Evolutionary conservation across 1,140 invertebrate genomes (phyloP).

Genomic region (Trichonephila clavipes): DNA sequence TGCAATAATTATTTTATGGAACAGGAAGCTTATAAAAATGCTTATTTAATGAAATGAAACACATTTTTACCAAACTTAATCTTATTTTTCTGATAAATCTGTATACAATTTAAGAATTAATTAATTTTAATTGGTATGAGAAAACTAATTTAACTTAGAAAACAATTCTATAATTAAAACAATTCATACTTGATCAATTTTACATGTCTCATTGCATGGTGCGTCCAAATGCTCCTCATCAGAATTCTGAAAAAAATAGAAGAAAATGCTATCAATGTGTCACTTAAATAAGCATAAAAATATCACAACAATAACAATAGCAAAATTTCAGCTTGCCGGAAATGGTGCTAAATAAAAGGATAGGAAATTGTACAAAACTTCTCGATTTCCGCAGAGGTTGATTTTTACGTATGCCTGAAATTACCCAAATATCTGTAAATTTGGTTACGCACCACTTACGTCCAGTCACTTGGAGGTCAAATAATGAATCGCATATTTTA

Average conservation of each 20-base stretch:
- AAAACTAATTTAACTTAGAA: neutral
- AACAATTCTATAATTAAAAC: neutral
- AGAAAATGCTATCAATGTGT: slow-evolving; percentile 1
- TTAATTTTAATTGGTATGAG: neutral
- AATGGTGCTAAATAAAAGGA: neutral
- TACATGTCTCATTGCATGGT: slow-evolving; percentile 85
- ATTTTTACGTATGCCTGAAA: neutral
- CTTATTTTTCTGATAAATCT: neutral
- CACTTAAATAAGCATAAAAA: neutral
- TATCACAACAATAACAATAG: neutral
- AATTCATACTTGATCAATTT: slow-evolving; percentile 82
- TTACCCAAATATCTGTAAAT: neutral
- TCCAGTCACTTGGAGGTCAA: neutral
- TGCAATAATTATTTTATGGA: too few relatives aligned
- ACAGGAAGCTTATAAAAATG: too few relatives aligned
- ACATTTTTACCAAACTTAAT: neutral
- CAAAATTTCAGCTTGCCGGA: neutral
- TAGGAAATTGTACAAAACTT: slow-evolving; percentile 5
- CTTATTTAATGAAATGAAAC: too few relatives aligned
- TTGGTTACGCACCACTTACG: neutral
- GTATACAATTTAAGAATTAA: neutral
- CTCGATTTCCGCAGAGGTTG: slow-evolving; percentile 7
- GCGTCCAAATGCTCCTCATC: slow-evolving; percentile 82
- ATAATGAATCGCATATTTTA: neutral
- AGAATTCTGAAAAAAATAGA: slow-evolving; percentile 44